Conservation (phyloP, 2,888 invertebrate species). For the Sussaba pulchella region DNA sequence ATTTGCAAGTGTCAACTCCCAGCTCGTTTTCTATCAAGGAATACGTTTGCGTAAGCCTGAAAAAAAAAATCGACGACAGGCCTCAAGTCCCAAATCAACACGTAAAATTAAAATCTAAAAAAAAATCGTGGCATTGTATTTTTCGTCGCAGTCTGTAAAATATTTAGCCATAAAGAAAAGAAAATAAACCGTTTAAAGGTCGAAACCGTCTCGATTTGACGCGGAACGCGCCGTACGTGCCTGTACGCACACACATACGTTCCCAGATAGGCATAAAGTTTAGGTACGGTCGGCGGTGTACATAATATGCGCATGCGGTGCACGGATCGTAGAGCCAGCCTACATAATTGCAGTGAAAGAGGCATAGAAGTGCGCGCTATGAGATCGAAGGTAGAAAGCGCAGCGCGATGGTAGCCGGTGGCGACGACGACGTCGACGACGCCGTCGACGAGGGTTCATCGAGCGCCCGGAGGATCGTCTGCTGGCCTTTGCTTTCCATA, state of each 20-base stretch:
- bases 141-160: too few species aligned
- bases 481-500: constrained; percentile 83
- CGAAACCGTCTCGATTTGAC: too few species aligned
- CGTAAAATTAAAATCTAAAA: too few species aligned
- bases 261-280: constrained; percentile 8
- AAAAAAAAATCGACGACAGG: too few species aligned
- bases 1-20: too few species aligned
- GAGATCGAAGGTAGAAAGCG: constrained; percentile 83
- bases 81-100: too few species aligned
- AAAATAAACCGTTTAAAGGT: too few species aligned
- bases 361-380: constrained; percentile 56
- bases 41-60: too few species aligned
- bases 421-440: constrained; percentile 16
- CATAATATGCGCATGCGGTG: constrained; percentile 67
- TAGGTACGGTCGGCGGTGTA: constrained; percentile 42
- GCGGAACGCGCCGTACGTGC: background rate
- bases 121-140: too few species aligned
- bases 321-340: constrained; percentile 61
- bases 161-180: too few species aligned
- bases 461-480: constrained; percentile 78
- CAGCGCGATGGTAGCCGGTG: constrained; percentile 60
- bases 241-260: constrained; percentile 8
- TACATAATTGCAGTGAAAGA: constrained; percentile 78
- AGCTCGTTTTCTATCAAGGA: too few species aligned
- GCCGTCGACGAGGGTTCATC: background rate